Evolutionary conservation across 2,888 invertebrate species (phyloP), one percentile per base, ranked within the genome.

Genomic region (Cephus nigrinus): DNA sequence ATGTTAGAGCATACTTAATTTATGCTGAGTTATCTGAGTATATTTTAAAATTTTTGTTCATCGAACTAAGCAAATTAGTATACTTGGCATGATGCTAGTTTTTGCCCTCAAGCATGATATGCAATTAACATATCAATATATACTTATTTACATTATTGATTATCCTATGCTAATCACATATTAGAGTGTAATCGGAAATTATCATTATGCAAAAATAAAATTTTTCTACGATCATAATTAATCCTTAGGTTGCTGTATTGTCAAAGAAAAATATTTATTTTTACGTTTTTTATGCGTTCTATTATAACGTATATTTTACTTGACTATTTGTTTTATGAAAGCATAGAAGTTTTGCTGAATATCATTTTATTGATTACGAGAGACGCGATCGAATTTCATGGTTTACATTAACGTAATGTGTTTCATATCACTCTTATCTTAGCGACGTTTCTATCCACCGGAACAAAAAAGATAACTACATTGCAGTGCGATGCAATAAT

Each of bases 401-500:
- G 5, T 55, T 55, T 2, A 55, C 55, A 55, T 55, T 55, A 23
- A 55, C 23, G 55, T 55, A 55, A 55, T 55, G 55, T 55, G 9
- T 55, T 55, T 55, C 55, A 15, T 55, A 55, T 23, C 55, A 23
- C 9, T 55, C 55, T 55, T 23, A 55, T 55, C 23, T 23, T 55
- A 55, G 55, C 9, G 23, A 23, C 55, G 55, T 55, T 55, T 9
- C 23, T 9, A 23, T 23, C 55, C 2, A 23, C 23, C 55, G 15
- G 5, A 23, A 55, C 23, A 55, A 55, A 55, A 15, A 55, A 55
- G 55, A 55, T 55, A 55, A 55, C 55, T 55, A 55, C 23, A 9
- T 55, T 55, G 55, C 23, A 23, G 55, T 74, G 76, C 73, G 55
- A 73, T 69, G 40, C 33, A 3, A 74, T 69, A 74, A 76, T 55